Evolutionary conservation across 2,113 vertebrate species (phyloP).

Genomic region (Plestiodon gilberti): DNA sequence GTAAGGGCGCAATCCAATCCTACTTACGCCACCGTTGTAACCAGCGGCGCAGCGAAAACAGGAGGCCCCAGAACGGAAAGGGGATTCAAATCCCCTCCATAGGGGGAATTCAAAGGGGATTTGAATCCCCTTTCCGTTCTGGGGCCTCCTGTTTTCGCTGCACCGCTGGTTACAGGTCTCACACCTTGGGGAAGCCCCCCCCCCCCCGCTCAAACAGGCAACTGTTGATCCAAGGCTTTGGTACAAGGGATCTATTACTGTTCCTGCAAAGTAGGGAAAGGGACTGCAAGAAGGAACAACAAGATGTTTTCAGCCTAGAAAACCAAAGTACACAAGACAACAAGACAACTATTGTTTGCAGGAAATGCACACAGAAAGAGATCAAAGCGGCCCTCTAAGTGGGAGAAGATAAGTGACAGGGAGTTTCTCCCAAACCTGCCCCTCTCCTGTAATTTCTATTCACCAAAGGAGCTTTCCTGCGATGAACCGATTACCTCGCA

Average conservation of each 20-base stretch:
- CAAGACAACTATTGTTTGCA: slow-evolving; percentile 61
- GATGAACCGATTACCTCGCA: neutral
- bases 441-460: slow-evolving; percentile 52
- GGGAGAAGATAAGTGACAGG: slow-evolving; percentile 45
- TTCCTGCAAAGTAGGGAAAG: neutral
- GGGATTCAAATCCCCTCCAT: too few species aligned
- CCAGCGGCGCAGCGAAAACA: too few species aligned
- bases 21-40: too few species aligned
- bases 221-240: neutral
- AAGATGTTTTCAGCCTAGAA: slow-evolving; percentile 35
- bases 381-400: slow-evolving; percentile 60
- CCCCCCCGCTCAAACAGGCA: too few species aligned
- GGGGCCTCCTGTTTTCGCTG: too few species aligned
- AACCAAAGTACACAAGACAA: slow-evolving; percentile 45
- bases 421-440: slow-evolving; percentile 7
- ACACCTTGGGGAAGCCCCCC: too few species aligned
- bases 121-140: too few species aligned
- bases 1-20: too few species aligned
- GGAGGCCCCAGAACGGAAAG: too few species aligned
- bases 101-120: too few species aligned
- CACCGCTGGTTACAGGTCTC: too few species aligned
- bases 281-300: neutral
- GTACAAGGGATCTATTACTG: neutral
- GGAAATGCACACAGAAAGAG: slow-evolving; percentile 61
- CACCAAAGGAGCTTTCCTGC: slow-evolving; percentile 52